A percentile compares a stretch with the other conserved stretches of the same genome.
phyloP scores from a whole-genome alignment of 2,113 vertebrate genomes.

The Clinocottus analis region DNA sequence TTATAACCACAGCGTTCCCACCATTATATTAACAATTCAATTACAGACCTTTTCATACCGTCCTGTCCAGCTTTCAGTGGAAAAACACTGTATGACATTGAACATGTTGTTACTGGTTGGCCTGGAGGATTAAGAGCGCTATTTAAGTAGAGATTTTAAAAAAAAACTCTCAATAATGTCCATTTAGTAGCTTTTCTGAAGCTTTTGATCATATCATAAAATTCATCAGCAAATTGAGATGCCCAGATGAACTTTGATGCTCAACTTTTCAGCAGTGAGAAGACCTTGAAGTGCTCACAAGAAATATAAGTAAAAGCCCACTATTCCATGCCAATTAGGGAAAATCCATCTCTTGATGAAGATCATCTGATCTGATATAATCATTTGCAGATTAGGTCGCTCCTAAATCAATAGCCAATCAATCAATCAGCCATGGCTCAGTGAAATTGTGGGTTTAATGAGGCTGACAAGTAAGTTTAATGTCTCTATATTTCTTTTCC shows the following conservation, averaged over 20 bases:
- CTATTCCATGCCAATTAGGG: too few relatives aligned
- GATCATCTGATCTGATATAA: too few relatives aligned
- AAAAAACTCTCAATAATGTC: not conserved
- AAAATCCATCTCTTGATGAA: too few relatives aligned
- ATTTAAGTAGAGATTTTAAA: not conserved
- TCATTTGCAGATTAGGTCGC: constrained; percentile 85
- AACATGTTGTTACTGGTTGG: constrained; percentile 8
- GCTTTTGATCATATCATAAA: not conserved
- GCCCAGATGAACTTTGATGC: too few relatives aligned
- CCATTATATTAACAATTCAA: constrained; percentile 62
- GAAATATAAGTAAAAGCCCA: too few relatives aligned
- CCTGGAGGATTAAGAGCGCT: not conserved
- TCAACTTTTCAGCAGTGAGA: too few relatives aligned
- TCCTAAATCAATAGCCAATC: too few relatives aligned
- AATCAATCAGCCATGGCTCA: not conserved
- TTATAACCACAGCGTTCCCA: constrained; percentile 66
- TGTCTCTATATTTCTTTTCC: constrained; percentile 12
- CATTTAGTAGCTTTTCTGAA: not conserved
- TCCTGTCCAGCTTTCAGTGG: not conserved
- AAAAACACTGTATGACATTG: constrained; percentile 8
- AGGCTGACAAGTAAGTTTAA: not conserved
- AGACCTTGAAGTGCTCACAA: too few relatives aligned
- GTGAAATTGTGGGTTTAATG: constrained; percentile 1
- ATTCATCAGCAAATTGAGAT: not conserved
- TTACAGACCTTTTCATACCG: constrained; percentile 41